Evolutionary conservation across 2,797 vertebrate species (phyloP), one percentile per base, ranked within the genome.

Genomic region (Melanogrammus aeglefinus): DNA sequence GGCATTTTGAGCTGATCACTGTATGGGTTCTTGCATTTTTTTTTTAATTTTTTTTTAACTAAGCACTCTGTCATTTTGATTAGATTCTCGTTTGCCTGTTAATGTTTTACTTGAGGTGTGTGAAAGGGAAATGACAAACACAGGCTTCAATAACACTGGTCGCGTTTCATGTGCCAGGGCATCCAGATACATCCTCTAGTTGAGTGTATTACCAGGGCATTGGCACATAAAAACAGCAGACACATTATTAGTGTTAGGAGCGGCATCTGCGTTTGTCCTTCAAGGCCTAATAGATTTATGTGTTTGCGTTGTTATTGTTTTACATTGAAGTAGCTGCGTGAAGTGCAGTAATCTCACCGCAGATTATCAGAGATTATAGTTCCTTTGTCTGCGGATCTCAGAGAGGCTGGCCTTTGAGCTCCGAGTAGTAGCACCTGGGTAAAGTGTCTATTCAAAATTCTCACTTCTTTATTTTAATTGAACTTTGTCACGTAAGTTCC

Each of bases 361-460:
- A 72, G 71, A 72, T 72, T 72, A 72, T 89, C 85, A 89, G 35
- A 77, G 76, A 75, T 73, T 78, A 35, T 69, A 36, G 31, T 72
- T 73, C 36, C 31, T 73, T 73, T 69, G 10, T 6, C 63, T 13
- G 10, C 9, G 63, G 63, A 24, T 69, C 24, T 69, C 63, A 69
- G 63, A 69, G 57, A 63, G 21, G 21, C 47, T 51, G 13, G 47
- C 16, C 16, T 51, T 51, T 18, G 16, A 51, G 47, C 47, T 51
- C 47, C 6, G 14, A 21, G 16, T 14, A 44, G 41, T 44, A 13
- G 14, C 12, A 44, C 41, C 41, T 44, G 16, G 47, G 47, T 51
- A 44, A 4, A 18, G 6, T 51, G 16, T 51, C 16, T 21, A 21
- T 51, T 51, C 3, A 51, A 18, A 63, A n/a, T 16, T 24, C 57